phyloP scores from a whole-genome alignment of 2,888 invertebrate genomes.

The Dexiosoma caninum region DNA sequence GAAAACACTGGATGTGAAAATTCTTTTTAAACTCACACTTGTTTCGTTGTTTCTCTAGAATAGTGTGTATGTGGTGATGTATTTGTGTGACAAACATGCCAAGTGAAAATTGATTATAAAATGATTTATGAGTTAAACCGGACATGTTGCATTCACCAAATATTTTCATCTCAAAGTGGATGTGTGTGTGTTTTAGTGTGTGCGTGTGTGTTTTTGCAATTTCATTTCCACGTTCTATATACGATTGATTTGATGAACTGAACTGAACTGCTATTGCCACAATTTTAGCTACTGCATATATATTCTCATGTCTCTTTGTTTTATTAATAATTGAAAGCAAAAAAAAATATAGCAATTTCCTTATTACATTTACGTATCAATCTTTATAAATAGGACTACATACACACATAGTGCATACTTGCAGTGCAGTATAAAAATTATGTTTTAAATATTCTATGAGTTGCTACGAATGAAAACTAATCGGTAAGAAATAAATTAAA shows the following conservation, averaged over 20 bases:
- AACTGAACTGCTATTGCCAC: slow-evolving; percentile 12
- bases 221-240: neutral
- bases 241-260: slow-evolving; percentile 8
- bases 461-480: neutral
- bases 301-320: neutral
- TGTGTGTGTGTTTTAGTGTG: neutral
- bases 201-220: neutral
- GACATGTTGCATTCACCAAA: slow-evolving; percentile 61
- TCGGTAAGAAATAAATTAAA: neutral
- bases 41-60: slow-evolving; percentile 10
- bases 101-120: slow-evolving; percentile 74
- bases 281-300: neutral
- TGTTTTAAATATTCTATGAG: neutral
- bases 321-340: neutral
- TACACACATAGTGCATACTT: too few species aligned
- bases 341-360: slow-evolving; percentile 22
- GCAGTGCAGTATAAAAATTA: neutral
- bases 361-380: slow-evolving; percentile 1
- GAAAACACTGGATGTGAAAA: slow-evolving; percentile 31
- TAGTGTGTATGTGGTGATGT: neutral
- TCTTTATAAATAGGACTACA: too few species aligned
- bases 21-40: too few species aligned
- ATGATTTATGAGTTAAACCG: slow-evolving; percentile 70
- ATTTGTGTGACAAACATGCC: slow-evolving; percentile 66
- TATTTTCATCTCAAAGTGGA: neutral